Evolutionary conservation across 2,888 invertebrate genomes (phyloP).

Genomic region (Euproctis similis): DNA sequence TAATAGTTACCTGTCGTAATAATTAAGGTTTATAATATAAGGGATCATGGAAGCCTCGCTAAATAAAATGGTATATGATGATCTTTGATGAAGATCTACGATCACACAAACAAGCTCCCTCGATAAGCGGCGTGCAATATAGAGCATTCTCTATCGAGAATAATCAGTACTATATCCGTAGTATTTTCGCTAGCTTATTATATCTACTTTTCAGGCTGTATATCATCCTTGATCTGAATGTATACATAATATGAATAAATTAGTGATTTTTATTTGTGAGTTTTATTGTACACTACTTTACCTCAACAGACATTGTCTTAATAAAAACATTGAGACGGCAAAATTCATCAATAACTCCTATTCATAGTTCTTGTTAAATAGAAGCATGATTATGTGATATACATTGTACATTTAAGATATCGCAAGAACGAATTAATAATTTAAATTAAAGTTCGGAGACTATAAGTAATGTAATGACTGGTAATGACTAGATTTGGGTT

Average conservation of each 20-base stretch:
- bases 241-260: constrained; percentile 58
- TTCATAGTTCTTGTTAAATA: neutral
- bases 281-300: constrained; percentile 28
- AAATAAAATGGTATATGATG: constrained; percentile 15
- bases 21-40: constrained; percentile 20
- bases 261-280: constrained; percentile 50
- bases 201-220: constrained; percentile 36
- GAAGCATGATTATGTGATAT: neutral
- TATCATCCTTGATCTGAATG: constrained; percentile 44
- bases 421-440: neutral
- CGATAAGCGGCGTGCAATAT: constrained; percentile 30
- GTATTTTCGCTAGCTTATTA: constrained; percentile 45
- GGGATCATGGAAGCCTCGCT: constrained; percentile 15
- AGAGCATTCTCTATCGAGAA: constrained; percentile 12
- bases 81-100: constrained; percentile 12
- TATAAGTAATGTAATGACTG: too few relatives aligned
- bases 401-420: neutral
- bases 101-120: too few relatives aligned
- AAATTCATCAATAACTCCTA: neutral
- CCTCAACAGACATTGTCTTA: neutral
- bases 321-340: neutral
- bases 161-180: constrained; percentile 49
- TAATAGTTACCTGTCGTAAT: constrained; percentile 19
- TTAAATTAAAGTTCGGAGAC: too few relatives aligned
- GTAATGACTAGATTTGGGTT: too few relatives aligned